Conservation (phyloP, 2,797 vertebrate genomes). For the Atherinosoma microstoma region DNA sequence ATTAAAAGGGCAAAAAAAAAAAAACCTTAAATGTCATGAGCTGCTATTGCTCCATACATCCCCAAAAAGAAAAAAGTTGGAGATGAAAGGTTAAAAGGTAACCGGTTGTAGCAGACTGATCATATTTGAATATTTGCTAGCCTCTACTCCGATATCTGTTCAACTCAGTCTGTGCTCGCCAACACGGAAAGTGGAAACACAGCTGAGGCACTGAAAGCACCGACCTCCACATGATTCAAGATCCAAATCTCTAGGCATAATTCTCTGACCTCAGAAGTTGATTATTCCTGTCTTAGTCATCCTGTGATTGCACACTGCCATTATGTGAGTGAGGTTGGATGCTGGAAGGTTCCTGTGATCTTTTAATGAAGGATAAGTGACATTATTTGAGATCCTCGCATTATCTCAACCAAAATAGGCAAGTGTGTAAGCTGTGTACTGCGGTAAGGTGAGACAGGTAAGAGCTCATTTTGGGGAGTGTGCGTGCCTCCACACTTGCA, state of each 20-base stretch:
- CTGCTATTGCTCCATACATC: not conserved
- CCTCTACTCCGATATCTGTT: conserved; percentile 24
- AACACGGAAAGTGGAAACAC: not conserved
- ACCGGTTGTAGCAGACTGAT: conserved; percentile 32
- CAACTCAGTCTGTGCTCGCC: conserved; percentile 13
- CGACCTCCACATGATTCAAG: conserved; percentile 49
- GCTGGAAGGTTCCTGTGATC: conserved; percentile 48
- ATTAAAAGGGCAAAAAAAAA: too few relatives aligned
- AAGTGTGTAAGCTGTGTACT: conserved; percentile 51
- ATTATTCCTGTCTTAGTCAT: conserved; percentile 67
- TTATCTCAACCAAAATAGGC: conserved; percentile 66
- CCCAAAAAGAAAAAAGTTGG: not conserved
- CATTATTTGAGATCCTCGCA: conserved; percentile 51
- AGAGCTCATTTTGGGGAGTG: conserved; percentile 15
- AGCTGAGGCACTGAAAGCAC: conserved; percentile 10
- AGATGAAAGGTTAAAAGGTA: conserved; percentile 13
- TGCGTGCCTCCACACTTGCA: not conserved
- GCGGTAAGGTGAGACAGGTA: conserved; percentile 27
- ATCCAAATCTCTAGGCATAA: conserved; percentile 28
- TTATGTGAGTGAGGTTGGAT: conserved; percentile 42
- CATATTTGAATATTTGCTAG: not conserved
- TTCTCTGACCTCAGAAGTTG: conserved; percentile 58
- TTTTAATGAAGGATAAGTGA: conserved; percentile 72
- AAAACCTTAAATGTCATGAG: not conserved
- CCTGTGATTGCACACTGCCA: conserved; percentile 61